Evolutionary conservation across 2,888 invertebrate species (phyloP).

Genomic region (Apomyelois bistriatella): DNA sequence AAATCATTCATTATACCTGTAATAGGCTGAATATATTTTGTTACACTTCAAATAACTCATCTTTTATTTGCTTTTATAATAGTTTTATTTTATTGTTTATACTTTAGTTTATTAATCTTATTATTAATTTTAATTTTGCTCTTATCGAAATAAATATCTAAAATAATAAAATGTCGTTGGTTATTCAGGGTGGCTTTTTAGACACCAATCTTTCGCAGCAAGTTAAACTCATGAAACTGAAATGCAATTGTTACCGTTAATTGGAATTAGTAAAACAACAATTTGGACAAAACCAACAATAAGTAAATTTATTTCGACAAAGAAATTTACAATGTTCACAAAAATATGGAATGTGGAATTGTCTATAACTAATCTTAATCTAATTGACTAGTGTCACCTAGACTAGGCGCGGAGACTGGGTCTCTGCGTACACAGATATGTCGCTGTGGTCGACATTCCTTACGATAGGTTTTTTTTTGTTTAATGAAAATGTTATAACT

Average conservation of each 20-base stretch:
- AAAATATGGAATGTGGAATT: constrained; percentile 51
- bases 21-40: constrained; percentile 7
- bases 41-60: neutral
- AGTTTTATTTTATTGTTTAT: too few relatives aligned
- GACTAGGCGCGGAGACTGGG: constrained; percentile 32
- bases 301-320: constrained; percentile 31
- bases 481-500: neutral
- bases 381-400: constrained; percentile 57
- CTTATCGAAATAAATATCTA: too few relatives aligned
- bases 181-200: too few relatives aligned
- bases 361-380: constrained; percentile 32
- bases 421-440: constrained; percentile 37
- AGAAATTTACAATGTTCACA: constrained; percentile 41
- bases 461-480: constrained; percentile 5
- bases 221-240: neutral
- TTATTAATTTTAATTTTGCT: too few relatives aligned
- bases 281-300: constrained; percentile 32
- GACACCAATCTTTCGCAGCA: too few relatives aligned
- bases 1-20: neutral
- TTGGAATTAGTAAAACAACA: constrained; percentile 7
- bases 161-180: too few relatives aligned
- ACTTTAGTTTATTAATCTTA: too few relatives aligned
- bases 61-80: neutral
- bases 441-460: constrained; percentile 22
- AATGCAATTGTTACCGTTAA: neutral